A percentile compares a stretch with the other conserved stretches of the same genome.
Evolutionary conservation across 2,888 invertebrate genomes (phyloP).

Genomic region (Adelognathus sp.): DNA sequence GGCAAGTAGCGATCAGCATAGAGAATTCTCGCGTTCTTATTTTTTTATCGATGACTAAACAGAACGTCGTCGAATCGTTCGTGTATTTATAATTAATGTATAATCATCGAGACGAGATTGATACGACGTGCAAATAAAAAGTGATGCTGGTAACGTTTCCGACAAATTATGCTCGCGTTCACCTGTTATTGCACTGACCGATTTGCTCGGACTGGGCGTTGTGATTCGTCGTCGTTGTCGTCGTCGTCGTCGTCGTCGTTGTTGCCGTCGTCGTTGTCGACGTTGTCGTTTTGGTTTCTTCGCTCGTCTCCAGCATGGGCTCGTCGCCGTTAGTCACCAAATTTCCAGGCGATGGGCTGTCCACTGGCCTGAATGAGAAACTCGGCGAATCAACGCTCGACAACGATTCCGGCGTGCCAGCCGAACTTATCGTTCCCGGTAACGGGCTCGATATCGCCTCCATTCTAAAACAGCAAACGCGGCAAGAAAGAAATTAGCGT

Average conservation of each 20-base stretch:
- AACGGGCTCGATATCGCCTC: conserved; percentile 81
- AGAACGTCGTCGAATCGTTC: conserved; percentile 43
- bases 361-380: conserved; percentile 83
- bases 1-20: conserved; percentile 62
- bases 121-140: conserved; percentile 23
- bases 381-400: conserved; percentile 85
- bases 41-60: conserved; percentile 34
- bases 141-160: conserved; percentile 54
- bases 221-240: conserved; percentile 66
- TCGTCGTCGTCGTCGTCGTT: too few species aligned
- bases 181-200: conserved; percentile 73
- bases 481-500: background rate
- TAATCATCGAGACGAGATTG: conserved; percentile 28
- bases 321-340: conserved; percentile 77
- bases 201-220: conserved; percentile 66
- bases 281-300: conserved; percentile 69
- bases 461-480: conserved; percentile 62
- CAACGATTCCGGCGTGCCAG: conserved; percentile 85
- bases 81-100: too few species aligned
- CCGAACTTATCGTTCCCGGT: conserved; percentile 83
- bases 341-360: conserved; percentile 83
- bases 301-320: conserved; percentile 76
- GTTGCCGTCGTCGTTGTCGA: too few species aligned
- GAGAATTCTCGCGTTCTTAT: conserved; percentile 30
- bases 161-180: conserved; percentile 62